Evolutionary conservation across 2,888 invertebrate species (phyloP).

Genomic region (Hedychridium roseum): DNA sequence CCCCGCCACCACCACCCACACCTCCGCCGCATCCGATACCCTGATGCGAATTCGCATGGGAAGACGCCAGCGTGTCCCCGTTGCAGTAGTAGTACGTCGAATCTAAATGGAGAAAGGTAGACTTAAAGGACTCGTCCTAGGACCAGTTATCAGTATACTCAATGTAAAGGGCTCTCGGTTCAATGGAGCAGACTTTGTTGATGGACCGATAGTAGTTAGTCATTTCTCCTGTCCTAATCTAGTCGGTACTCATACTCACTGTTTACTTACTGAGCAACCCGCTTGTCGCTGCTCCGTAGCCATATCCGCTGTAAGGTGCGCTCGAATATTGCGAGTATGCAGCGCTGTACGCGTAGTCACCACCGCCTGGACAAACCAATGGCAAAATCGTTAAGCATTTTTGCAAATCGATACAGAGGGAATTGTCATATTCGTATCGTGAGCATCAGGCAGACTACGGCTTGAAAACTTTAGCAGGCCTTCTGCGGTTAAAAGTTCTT

Average conservation of each 20-base stretch:
- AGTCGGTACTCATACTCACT: conserved; percentile 69
- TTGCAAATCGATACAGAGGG: conserved; percentile 9
- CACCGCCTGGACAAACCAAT: conserved; percentile 66
- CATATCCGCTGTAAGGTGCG: conserved; percentile 74
- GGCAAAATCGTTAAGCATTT: no score
- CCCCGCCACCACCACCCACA: no score
- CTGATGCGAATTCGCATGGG: conserved; percentile 57
- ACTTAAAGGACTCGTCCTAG: no score
- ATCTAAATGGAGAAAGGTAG: conserved; percentile 61
- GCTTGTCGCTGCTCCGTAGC: conserved; percentile 72
- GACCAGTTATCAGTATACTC: no score
- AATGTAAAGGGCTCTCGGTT: no score
- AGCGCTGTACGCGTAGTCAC: conserved; percentile 78
- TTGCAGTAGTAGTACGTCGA: conserved; percentile 73
- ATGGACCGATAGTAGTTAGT: conserved; percentile 27
- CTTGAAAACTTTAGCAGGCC: conserved; percentile 19
- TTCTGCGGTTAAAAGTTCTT: no score
- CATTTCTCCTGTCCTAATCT: conserved; percentile 51
- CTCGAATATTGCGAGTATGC: conserved; percentile 81
- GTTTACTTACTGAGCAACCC: conserved; percentile 77
- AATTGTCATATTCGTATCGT: neutral
- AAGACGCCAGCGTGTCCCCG: conserved; percentile 64
- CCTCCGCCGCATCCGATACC: conserved; percentile 53
- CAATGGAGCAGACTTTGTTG: no score
- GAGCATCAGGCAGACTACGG: neutral